phyloP scores from a whole-genome alignment of 92 coral and sea anemone genomes.

The Zoanthus gigantus region DNA sequence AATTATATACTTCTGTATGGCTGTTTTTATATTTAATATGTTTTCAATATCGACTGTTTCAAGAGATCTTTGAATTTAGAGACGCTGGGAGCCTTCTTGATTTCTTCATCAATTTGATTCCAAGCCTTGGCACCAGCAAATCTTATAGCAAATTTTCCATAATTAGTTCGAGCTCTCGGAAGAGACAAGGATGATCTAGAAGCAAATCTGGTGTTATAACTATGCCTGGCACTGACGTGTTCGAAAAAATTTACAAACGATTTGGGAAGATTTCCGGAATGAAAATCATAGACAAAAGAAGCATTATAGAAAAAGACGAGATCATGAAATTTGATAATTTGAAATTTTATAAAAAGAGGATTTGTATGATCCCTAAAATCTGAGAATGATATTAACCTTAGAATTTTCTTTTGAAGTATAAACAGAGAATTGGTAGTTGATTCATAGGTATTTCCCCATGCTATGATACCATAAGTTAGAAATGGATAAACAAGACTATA shows the following conservation, averaged over 20 bases:
- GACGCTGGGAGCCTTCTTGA: not conserved
- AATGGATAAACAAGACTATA: not conserved
- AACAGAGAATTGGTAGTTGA: not conserved
- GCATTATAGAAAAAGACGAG: no score
- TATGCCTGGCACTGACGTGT: not conserved
- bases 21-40: no score
- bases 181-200: not conserved
- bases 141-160: not conserved
- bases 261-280: no score
- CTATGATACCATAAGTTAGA: not conserved
- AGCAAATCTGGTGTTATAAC: not conserved
- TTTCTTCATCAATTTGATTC: not conserved
- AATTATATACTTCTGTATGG: no score
- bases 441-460: no score
- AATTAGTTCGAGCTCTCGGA: not conserved
- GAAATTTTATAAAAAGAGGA: no score
- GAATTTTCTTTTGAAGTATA: not conserved
- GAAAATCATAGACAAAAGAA: no score
- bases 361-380: no score
- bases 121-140: not conserved
- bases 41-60: no score
- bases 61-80: no score
- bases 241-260: not conserved
- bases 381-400: not conserved
- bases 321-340: no score